A percentile compares a stretch with the other conserved stretches of the same genome.
Evolutionary conservation across 2,888 invertebrate species (phyloP).

Genomic region (Meghimatium bilineatum): DNA sequence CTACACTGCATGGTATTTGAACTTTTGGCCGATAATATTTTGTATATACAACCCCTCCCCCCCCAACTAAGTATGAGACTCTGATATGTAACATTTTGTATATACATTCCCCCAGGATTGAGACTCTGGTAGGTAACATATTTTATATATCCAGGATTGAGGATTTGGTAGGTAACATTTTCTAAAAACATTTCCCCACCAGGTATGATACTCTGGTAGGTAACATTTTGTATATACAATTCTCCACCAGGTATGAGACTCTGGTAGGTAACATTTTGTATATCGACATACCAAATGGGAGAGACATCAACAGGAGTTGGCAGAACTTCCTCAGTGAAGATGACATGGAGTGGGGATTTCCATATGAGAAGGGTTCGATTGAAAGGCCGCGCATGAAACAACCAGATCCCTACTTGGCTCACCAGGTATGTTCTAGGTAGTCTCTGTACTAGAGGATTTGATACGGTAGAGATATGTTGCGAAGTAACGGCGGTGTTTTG

Average conservation of each 20-base stretch:
- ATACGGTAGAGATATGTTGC: no score
- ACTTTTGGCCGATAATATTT: no score
- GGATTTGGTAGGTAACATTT: no score
- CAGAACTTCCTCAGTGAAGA: slow-evolving; percentile 36
- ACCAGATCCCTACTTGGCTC: slow-evolving; percentile 38
- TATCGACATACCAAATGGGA: slow-evolving; percentile 35
- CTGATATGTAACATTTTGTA: no score
- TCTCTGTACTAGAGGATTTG: neutral
- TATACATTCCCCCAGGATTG: slow-evolving; percentile 12
- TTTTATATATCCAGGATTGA: no score
- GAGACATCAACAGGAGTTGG: slow-evolving; percentile 41
- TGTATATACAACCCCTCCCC: no score
- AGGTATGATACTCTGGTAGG: no score
- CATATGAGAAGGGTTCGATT: slow-evolving; percentile 35
- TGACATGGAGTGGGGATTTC: slow-evolving; percentile 43
- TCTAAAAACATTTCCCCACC: no score
- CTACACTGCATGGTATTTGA: no score
- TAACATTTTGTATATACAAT: no score
- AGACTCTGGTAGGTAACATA: slow-evolving; percentile 41
- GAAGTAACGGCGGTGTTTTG: no score
- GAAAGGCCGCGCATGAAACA: slow-evolving; percentile 37
- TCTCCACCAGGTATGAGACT: slow-evolving; percentile 33
- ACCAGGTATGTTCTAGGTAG: slow-evolving; percentile 24
- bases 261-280: slow-evolving; percentile 39
- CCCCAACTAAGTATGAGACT: no score